Evolutionary conservation across 37 sponge, comb jelly and placozoan species (phyloP).

Genomic region (Beroe forskalii): DNA sequence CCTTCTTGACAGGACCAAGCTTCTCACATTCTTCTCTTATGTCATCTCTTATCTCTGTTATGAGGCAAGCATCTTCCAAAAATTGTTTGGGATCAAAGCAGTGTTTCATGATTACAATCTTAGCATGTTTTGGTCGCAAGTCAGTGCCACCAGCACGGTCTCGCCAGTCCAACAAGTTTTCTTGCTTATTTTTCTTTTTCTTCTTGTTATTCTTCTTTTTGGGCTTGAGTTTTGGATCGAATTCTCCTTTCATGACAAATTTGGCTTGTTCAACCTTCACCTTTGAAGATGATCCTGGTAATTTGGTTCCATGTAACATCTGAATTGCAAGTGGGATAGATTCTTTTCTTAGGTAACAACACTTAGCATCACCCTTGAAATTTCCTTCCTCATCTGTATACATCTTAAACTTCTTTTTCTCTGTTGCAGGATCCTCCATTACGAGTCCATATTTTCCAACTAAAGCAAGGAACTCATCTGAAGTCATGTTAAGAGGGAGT

Average conservation of each 20-base stretch:
- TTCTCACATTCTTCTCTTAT: slow-evolving; percentile 89
- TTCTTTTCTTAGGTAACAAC: slow-evolving; percentile 89
- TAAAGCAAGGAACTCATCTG: slow-evolving; percentile 80
- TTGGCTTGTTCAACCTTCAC: slow-evolving; percentile 72
- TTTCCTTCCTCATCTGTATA: slow-evolving; percentile 81
- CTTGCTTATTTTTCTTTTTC: slow-evolving; percentile 79
- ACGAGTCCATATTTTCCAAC: slow-evolving; percentile 93
- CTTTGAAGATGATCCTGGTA: background rate
- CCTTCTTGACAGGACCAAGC: slow-evolving; percentile 87
- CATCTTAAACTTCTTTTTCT: slow-evolving; percentile 84
- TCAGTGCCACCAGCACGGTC: slow-evolving; percentile 69
- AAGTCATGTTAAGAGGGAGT: slow-evolving; percentile 77
- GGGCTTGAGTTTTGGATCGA: slow-evolving; percentile 81
- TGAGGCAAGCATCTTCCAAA: slow-evolving; percentile 76
- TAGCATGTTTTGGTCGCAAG: slow-evolving; percentile 72
- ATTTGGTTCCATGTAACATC: slow-evolving; percentile 69
- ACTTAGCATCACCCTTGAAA: slow-evolving; percentile 91
- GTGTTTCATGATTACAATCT: slow-evolving; percentile 82
- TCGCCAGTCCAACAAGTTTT: slow-evolving; percentile 80
- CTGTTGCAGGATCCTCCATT: slow-evolving; percentile 82
- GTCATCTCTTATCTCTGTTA: slow-evolving; percentile 84
- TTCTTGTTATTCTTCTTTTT: slow-evolving; percentile 73
- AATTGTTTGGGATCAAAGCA: slow-evolving; percentile 90
- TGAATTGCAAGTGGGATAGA: slow-evolving; percentile 85
- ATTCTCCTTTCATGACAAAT: slow-evolving; percentile 87